These are phyloP conservation scores for Vanessa atalanta DNA, from an alignment of 1,140 invertebrate genomes.

Conservation along the genomic window DNA sequence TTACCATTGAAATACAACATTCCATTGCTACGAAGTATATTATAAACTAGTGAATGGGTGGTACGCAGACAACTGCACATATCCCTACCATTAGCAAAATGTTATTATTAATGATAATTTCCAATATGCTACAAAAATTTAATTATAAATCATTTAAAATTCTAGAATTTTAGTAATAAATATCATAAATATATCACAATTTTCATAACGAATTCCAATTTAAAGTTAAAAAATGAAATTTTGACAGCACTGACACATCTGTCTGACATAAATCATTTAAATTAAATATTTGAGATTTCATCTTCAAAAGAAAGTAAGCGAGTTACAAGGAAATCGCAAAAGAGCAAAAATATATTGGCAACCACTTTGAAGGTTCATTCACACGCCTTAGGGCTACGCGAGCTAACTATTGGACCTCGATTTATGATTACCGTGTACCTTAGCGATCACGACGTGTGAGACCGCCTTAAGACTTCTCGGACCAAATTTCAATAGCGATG, in stretches of 20 bases:
- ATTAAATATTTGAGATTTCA: slow-evolving; percentile 36
- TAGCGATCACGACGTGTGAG: slow-evolving; percentile 64
- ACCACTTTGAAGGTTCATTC: slow-evolving; percentile 55
- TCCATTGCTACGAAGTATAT: no score
- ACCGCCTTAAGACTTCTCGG: slow-evolving; percentile 55
- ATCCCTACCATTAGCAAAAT: no score
- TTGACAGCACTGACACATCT: slow-evolving; percentile 9
- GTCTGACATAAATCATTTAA: slow-evolving; percentile 41
- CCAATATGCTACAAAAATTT: no score
- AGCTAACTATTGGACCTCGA: slow-evolving; percentile 64
- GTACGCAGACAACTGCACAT: no score
- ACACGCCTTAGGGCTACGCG: slow-evolving; percentile 56
- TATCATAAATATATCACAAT: neutral
- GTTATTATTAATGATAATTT: no score
- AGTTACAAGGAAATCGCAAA: slow-evolving; percentile 33
- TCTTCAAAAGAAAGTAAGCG: slow-evolving; percentile 51
- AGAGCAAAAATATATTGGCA: slow-evolving; percentile 33
- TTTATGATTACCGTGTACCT: slow-evolving; percentile 63
- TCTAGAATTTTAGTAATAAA: no score
- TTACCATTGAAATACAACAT: no score
- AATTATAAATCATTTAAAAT: no score
- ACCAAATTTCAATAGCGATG: slow-evolving; percentile 33
- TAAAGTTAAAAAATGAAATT: neutral
- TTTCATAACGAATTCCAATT: neutral
- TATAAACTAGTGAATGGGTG: no score